These are phyloP conservation scores for Drosophila bunnanda DNA, from an alignment of 2,888 invertebrate species.

Conservation along the genomic window DNA sequence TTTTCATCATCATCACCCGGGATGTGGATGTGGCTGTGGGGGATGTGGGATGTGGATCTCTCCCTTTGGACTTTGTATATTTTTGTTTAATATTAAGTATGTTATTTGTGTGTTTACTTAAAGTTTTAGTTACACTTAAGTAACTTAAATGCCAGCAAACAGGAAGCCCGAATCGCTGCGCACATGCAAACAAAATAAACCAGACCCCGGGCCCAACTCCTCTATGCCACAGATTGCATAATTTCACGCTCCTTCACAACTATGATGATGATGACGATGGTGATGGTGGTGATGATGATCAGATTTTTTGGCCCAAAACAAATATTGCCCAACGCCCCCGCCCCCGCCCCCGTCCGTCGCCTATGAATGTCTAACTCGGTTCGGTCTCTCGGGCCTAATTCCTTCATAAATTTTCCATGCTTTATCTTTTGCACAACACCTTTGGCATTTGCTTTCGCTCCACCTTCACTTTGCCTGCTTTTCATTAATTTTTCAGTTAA, in stretches of 20 bases:
- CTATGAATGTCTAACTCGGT: constrained; percentile 61
- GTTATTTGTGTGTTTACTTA: constrained; percentile 80
- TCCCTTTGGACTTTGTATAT: constrained; percentile 64
- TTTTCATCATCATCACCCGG: constrained; percentile 47
- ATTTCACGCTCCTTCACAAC: constrained; percentile 62
- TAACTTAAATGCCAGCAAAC: constrained; percentile 73
- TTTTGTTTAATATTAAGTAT: constrained; percentile 80
- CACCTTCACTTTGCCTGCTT: constrained; percentile 52
- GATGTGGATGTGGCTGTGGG: constrained; percentile 7
- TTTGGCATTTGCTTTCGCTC: constrained; percentile 55
- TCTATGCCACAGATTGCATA: constrained; percentile 64
- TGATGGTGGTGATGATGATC: constrained; percentile 26
- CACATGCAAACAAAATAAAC: constrained; percentile 76
- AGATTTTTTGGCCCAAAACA: constrained; percentile 66
- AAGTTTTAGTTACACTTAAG: constrained; percentile 80
- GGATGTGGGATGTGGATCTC: constrained; percentile 17
- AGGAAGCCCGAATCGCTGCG: constrained; percentile 71
- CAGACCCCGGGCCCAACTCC: constrained; percentile 44
- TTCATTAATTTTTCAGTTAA: constrained; percentile 81
- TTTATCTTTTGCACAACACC: constrained; percentile 80
- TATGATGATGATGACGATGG: neutral
- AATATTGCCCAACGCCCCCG: constrained; percentile 73
- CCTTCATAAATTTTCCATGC: constrained; percentile 78
- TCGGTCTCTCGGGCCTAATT: constrained; percentile 28
- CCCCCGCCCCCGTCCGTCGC: too few species aligned